These are phyloP conservation scores for Cryptomyrus ogoouensis DNA, from an alignment of 2,113 vertebrate genomes.

Conservation along the genomic window DNA sequence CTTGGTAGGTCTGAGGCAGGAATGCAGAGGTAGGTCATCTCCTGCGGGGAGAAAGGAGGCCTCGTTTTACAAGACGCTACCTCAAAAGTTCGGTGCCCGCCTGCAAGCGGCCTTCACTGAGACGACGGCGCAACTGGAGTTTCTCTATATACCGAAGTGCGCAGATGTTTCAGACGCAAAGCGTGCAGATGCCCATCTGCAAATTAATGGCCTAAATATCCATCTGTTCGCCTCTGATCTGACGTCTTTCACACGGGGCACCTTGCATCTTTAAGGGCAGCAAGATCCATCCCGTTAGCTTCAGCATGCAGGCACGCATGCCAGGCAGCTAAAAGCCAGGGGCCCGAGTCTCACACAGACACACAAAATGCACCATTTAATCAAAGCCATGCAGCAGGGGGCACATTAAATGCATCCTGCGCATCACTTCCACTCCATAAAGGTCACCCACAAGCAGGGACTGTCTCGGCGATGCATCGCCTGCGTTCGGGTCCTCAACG, in stretches of 20 bases:
- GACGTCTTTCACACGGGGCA: neutral
- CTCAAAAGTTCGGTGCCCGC: neutral
- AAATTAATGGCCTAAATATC: neutral
- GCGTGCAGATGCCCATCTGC: neutral
- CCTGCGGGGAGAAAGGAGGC: constrained; percentile 57
- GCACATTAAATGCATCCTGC: neutral
- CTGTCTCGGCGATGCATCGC: neutral
- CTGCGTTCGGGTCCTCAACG: neutral
- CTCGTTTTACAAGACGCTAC: neutral
- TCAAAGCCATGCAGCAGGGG: neutral
- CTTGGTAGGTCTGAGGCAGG: constrained; percentile 84
- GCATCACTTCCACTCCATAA: neutral
- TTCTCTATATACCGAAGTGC: neutral
- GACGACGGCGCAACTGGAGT: neutral
- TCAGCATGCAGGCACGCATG: neutral
- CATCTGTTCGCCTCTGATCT: neutral
- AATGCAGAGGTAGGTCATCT: constrained; percentile 93
- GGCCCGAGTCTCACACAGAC: neutral
- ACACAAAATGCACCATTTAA: neutral
- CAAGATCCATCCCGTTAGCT: neutral
- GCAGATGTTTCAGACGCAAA: neutral
- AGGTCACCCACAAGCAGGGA: neutral
- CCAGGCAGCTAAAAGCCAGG: neutral
- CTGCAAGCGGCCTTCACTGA: neutral
- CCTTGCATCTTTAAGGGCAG: neutral